Conservation (phyloP, 1,140 invertebrate genomes). For the Rhyacophila brunnea region DNA sequence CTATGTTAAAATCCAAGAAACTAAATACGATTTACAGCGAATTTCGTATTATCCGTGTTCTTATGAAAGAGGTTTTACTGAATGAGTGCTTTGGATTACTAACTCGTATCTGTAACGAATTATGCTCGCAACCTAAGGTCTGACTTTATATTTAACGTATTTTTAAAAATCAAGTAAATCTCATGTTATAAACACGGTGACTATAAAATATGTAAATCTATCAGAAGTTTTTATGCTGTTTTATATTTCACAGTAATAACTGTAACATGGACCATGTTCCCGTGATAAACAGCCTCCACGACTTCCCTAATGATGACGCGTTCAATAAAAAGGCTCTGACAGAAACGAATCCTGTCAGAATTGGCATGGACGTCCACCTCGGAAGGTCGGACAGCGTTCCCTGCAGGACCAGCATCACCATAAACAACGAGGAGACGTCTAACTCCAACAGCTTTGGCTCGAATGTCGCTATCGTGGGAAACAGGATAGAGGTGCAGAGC, state of each 20-base stretch:
- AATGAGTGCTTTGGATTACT: too few relatives aligned
- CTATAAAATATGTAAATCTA: too few relatives aligned
- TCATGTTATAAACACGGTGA: too few relatives aligned
- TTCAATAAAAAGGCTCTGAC: slow-evolving; percentile 35
- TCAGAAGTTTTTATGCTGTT: too few relatives aligned
- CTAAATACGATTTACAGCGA: too few relatives aligned
- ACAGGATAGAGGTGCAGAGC: slow-evolving; percentile 74
- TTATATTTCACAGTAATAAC: slow-evolving; percentile 1
- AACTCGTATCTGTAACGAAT: too few relatives aligned
- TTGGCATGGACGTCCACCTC: slow-evolving; percentile 29
- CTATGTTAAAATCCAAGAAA: too few relatives aligned
- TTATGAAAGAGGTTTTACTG: too few relatives aligned
- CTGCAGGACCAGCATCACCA: slow-evolving; percentile 6
- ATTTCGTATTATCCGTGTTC: too few relatives aligned
- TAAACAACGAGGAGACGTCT: slow-evolving; percentile 42
- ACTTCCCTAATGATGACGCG: slow-evolving; percentile 10
- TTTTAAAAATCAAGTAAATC: too few relatives aligned
- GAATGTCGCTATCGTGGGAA: slow-evolving; percentile 77
- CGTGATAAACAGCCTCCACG: background rate
- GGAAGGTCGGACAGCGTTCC: slow-evolving; percentile 22
- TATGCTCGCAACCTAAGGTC: too few relatives aligned
- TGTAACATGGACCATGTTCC: slow-evolving; percentile 9
- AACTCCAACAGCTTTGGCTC: slow-evolving; percentile 74
- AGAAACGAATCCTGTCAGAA: slow-evolving; percentile 20
- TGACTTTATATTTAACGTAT: too few relatives aligned